Evolutionary conservation across 2,113 vertebrate genomes (phyloP), one percentile per base, ranked within the genome.

Genomic region (Hippocampus comes): DNA sequence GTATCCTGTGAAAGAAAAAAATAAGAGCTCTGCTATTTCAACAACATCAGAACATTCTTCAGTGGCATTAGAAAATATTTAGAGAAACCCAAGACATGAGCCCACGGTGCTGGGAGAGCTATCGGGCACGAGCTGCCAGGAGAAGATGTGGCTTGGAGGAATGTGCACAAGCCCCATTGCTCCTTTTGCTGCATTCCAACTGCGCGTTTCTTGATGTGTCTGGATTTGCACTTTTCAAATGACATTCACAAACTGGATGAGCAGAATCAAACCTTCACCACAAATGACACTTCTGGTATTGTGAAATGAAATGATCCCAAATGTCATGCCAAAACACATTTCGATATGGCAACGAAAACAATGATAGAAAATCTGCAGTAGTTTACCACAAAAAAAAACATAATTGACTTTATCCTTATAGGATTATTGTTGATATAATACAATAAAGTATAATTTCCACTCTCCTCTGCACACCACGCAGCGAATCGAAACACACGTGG

Each of bases 41-140:
- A 76, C 80, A 88, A 90, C 82, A 82, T 72, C 74, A 63, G 63
- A 78, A 88, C 86, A 92, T 92, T 92, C 89, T 82, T 91, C 86
- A 89, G 89, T 89, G 90, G 87, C 90, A 88, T 89, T 88, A 78
- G 82, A 90, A 91, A 89, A 92, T 91, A 89, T 93, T 91, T 90
- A 79, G 78, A 80, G 84, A 89, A 89, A 83, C 79, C 73, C 30
- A 84, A 81, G 74, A 86, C 67, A 78, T 84, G 85, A 85, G 80
- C 61, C 84, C 46, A 49, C 66, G 71, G 78, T 70, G 65, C 70
- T 66, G 80, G 72, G 78, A 86, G 78, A 78, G 79, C 78, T 78
- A 78, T 83, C 72, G 78, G 72, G 73, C 80, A 70, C 65, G 69
- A 84, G 68, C 79, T 86, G 86, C 87, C 85, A 89, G 83, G 78